A percentile compares a stretch with the other conserved stretches of the same genome.
Evolutionary conservation across 1,140 invertebrate species (phyloP).

Genomic region (Probaryconus sp.): DNA sequence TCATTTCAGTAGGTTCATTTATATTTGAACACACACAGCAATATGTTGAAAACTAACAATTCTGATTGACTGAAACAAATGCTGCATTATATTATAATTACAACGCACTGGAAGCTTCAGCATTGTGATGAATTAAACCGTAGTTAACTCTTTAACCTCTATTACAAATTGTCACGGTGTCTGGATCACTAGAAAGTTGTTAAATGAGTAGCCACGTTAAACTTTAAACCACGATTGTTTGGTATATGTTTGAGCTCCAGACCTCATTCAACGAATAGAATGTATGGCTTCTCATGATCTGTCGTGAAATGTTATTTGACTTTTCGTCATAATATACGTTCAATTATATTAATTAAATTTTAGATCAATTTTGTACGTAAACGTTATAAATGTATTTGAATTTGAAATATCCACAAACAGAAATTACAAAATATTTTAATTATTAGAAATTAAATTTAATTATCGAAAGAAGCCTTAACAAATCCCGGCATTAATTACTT

Average conservation of each 20-base stretch:
- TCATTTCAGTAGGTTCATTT: no score
- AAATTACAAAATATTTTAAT: no score
- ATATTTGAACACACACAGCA: no score
- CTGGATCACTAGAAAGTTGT: slow-evolving; percentile 36
- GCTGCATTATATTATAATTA: slow-evolving; percentile 37
- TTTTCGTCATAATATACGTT: slow-evolving; percentile 29
- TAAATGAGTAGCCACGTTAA: slow-evolving; percentile 46
- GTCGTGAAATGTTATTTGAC: slow-evolving; percentile 30
- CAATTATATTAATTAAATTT: slow-evolving; percentile 4
- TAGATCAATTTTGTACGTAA: slow-evolving; percentile 5
- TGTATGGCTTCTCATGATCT: slow-evolving; percentile 39
- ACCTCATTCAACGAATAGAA: slow-evolving; percentile 39
- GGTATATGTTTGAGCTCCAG: slow-evolving; percentile 16
- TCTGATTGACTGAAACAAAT: slow-evolving; percentile 31
- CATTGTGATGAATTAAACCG: slow-evolving; percentile 28
- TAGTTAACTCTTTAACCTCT: slow-evolving; percentile 48
- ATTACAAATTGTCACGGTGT: slow-evolving; percentile 46
- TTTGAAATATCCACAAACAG: no score
- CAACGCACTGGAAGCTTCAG: slow-evolving; percentile 6
- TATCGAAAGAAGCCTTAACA: no score
- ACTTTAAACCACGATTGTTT: slow-evolving; percentile 33
- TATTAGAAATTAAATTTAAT: no score
- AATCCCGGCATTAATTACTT: no score
- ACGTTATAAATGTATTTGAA: no score
- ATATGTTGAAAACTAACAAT: slow-evolving; percentile 10